Evolutionary conservation across 2,797 vertebrate species (phyloP).

Genomic region (Caiman crocodilus): DNA sequence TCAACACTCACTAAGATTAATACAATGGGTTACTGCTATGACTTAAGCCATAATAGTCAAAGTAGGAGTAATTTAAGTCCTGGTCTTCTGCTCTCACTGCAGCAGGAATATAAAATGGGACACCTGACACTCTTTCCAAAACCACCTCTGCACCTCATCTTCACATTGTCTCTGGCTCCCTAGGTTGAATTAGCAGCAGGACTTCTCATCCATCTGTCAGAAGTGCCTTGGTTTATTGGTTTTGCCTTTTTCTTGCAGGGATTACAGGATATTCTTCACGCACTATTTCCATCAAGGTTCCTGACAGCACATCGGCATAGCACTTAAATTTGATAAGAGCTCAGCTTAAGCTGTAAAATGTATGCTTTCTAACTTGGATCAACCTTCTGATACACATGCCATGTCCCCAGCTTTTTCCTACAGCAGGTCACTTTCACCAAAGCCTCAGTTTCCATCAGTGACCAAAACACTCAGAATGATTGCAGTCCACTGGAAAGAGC

Average conservation of each 20-base stretch:
- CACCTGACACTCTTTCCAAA: neutral
- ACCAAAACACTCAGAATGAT: too few species aligned
- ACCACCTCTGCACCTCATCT: neutral
- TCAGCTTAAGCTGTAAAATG: neutral
- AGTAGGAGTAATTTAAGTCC: neutral
- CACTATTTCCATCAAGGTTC: neutral
- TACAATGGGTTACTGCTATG: neutral
- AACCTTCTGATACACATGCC: neutral
- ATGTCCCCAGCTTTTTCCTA: constrained; percentile 2
- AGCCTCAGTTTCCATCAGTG: too few species aligned
- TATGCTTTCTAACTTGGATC: neutral
- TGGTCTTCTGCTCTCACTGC: neutral
- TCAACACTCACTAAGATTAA: neutral
- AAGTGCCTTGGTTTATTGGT: neutral
- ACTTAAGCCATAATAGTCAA: too few species aligned
- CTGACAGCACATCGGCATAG: neutral
- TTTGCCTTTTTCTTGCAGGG: neutral
- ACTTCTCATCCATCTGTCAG: neutral
- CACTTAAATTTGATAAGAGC: neutral
- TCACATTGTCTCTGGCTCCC: neutral
- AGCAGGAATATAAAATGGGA: neutral
- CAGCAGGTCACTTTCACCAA: neutral
- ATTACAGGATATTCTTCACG: neutral
- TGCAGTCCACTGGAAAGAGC: too few species aligned
- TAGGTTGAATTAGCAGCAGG: neutral